Evolutionary conservation across 92 coral and sea anemone species (phyloP), one percentile per base, ranked within the genome.

Genomic region (Palythoa grandiflora): DNA sequence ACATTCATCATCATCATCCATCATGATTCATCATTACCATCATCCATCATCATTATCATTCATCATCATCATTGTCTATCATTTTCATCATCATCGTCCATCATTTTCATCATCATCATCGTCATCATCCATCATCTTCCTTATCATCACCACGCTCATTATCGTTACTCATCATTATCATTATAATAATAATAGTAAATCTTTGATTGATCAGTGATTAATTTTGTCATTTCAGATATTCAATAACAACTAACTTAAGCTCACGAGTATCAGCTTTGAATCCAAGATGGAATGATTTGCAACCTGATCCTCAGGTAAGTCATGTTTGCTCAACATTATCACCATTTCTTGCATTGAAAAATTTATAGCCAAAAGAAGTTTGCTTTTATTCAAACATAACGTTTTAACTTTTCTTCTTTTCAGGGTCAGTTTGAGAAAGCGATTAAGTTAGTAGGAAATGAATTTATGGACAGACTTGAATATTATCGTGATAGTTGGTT

Each of bases 401-500:
- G 38, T 35, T 75, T 75, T 19, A 1, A 14, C 28, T 54, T 35
- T 14, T 6, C 2, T 77, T 9, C 38, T 47, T 71, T 16, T 55
- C 91, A 96, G 99, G 89, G 83, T 83, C 97, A 96, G 87, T 96
- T 96, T 88, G 87, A 86, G 11, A 92, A 95, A 84, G 99, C 99
- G 12, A 85, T 96, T 85, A 83, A 91, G 83, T 80, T 96, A 81
- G 99, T 93, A 78, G 98, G 92, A 40, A 89, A 57, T 35, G 99
- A 95, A 91, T 95, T 96, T 81, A 38, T 95, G 68, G 94, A 89
- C 50, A 96, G 88, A 57, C 92, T 96, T 80, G 76, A 88, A 61
- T 96, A 71, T 88, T 96, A 93, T 68, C 92, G 91, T 76, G 92
- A 95, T 65, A 85, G 91, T n/a, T 96, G 99, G 99, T 84, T 96